A percentile compares a stretch with the other conserved stretches of the same genome.
phyloP scores from a whole-genome alignment of 2,797 vertebrate species.

The Luscinia megarhynchos region DNA sequence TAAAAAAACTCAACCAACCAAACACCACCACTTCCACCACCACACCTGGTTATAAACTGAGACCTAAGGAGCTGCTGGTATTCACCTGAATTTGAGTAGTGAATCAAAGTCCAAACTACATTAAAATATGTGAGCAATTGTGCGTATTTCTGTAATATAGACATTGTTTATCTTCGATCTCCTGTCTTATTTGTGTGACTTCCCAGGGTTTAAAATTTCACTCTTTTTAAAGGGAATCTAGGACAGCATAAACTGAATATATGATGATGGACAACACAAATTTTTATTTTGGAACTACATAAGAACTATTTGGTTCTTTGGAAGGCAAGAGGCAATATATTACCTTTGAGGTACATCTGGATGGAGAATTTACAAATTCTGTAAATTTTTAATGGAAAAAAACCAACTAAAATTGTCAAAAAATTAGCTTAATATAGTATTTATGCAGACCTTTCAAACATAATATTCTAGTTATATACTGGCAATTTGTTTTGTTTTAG shows the following conservation, averaged over 20 bases:
- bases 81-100: neutral
- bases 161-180: neutral
- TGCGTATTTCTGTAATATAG: fast-evolving
- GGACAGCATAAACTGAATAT: neutral
- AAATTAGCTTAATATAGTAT: neutral
- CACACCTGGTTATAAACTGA: neutral
- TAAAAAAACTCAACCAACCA: neutral
- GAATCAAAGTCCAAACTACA: neutral
- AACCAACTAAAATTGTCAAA: neutral
- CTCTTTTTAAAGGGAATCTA: neutral
- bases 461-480: neutral
- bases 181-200: neutral
- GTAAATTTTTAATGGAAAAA: neutral
- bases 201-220: neutral
- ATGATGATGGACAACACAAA: neutral
- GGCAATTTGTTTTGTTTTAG: neutral
- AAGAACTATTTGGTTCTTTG: neutral
- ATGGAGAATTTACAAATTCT: neutral
- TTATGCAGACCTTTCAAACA: neutral
- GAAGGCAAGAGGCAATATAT: neutral
- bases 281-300: neutral
- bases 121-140: neutral
- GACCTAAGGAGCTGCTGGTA: neutral
- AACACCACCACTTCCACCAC: neutral
- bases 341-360: neutral